Conservation (phyloP, 2,113 vertebrate genomes). For the Leptobrachium leishanense region DNA sequence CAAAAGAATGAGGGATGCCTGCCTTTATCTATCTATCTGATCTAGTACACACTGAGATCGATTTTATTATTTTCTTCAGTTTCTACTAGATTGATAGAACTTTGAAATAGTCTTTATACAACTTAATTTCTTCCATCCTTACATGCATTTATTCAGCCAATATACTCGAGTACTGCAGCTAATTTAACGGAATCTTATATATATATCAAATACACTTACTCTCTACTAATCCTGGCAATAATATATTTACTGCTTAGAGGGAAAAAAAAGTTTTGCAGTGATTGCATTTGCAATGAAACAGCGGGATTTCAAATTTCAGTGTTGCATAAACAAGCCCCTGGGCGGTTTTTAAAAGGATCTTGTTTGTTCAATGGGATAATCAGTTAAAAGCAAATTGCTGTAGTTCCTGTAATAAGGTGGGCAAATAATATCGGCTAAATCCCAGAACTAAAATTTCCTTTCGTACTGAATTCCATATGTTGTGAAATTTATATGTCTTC, state of each 20-base stretch:
- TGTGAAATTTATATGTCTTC: slow-evolving; percentile 36
- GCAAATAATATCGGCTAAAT: slow-evolving; percentile 45
- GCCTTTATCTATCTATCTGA: neutral
- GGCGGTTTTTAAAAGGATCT: slow-evolving; percentile 43
- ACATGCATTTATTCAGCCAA: slow-evolving; percentile 39
- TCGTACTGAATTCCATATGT: slow-evolving; percentile 42
- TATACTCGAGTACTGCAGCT: slow-evolving; percentile 28
- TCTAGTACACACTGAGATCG: neutral
- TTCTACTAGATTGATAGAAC: slow-evolving; percentile 17
- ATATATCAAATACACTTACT: slow-evolving; percentile 42
- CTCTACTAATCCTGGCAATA: slow-evolving; percentile 45
- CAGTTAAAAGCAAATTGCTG: neutral
- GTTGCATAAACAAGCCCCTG: neutral
- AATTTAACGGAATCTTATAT: slow-evolving; percentile 43
- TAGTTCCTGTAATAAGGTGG: slow-evolving; percentile 21
- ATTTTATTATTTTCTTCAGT: slow-evolving; percentile 6
- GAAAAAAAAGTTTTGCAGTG: slow-evolving; percentile 27
- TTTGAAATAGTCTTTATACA: slow-evolving; percentile 32
- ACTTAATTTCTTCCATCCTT: slow-evolving; percentile 45
- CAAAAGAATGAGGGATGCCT: neutral
- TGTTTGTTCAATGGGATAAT: slow-evolving; percentile 18
- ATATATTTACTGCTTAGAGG: slow-evolving; percentile 4
- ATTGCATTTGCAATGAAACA: slow-evolving; percentile 32
- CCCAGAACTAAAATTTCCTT: slow-evolving; percentile 45
- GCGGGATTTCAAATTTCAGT: slow-evolving; percentile 43